These are phyloP conservation scores for Pyrocoelia pectoralis DNA, from an alignment of 2,888 invertebrate species.

Conservation along the genomic window DNA sequence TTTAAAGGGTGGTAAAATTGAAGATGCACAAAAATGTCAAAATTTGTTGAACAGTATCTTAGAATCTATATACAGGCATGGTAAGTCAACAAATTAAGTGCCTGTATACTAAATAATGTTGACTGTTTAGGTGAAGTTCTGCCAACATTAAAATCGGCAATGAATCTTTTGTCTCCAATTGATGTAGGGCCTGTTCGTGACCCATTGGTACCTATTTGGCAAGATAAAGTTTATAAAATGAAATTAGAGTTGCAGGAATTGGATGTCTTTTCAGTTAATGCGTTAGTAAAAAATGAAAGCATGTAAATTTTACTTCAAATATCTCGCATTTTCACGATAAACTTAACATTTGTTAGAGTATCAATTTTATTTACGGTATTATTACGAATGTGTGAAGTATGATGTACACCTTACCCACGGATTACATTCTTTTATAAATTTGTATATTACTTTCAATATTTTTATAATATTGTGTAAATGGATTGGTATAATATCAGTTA, in stretches of 20 bases:
- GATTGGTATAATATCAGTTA: no score
- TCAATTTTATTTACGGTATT: no score
- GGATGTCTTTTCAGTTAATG: background rate
- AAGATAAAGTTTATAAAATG: constrained; percentile 44
- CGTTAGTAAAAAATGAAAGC: background rate
- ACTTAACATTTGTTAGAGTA: no score
- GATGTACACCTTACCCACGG: no score
- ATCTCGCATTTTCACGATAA: no score
- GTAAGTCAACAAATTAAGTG: constrained; percentile 52
- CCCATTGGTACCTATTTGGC: constrained; percentile 44
- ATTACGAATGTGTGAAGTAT: no score
- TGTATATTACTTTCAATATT: no score
- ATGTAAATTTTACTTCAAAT: no score
- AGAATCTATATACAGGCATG: constrained; percentile 64
- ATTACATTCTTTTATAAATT: no score
- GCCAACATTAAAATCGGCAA: constrained; percentile 45
- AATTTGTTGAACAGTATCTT: constrained; percentile 63
- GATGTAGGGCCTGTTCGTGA: constrained; percentile 43
- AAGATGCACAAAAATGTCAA: constrained; percentile 64
- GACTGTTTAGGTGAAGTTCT: constrained; percentile 41
- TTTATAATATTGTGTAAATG: no score
- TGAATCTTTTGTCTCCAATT: constrained; percentile 43
- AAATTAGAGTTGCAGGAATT: constrained; percentile 41
- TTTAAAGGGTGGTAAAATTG: constrained; percentile 62
- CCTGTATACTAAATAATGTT: background rate